phyloP scores from a whole-genome alignment of 2,888 invertebrate species.

The Neuroscelio doddi region DNA sequence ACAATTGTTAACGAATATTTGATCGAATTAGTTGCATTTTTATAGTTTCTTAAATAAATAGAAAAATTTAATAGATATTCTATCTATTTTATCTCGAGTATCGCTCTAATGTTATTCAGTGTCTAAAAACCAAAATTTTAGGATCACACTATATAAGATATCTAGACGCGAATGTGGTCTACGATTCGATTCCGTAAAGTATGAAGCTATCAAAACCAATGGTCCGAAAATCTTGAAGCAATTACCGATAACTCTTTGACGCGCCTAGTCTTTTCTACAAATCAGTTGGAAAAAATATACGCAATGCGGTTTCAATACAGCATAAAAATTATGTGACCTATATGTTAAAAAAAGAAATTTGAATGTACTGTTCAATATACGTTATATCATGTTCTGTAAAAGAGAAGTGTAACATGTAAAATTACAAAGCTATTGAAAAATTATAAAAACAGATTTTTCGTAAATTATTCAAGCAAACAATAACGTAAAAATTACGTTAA shows the following conservation, averaged over 20 bases:
- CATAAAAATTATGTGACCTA: not conserved
- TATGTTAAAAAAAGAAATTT: too few relatives aligned
- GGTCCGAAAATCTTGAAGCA: constrained; percentile 65
- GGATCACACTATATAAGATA: constrained; percentile 55
- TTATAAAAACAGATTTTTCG: too few relatives aligned
- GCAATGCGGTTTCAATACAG: constrained; percentile 9
- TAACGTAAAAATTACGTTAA: too few relatives aligned
- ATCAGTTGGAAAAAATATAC: constrained; percentile 16
- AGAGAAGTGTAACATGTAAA: too few relatives aligned
- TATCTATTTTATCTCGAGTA: constrained; percentile 24
- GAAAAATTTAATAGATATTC: too few relatives aligned
- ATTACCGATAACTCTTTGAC: constrained; percentile 70
- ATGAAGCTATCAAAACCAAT: constrained; percentile 71
- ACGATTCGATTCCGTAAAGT: constrained; percentile 68
- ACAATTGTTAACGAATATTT: too few relatives aligned
- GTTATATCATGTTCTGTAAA: too few relatives aligned
- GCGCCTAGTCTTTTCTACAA: constrained; percentile 48
- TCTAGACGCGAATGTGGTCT: constrained; percentile 60
- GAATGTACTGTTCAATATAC: too few relatives aligned
- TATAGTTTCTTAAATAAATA: too few relatives aligned
- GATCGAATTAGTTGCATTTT: too few relatives aligned
- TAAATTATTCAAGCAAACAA: too few relatives aligned
- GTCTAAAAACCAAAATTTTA: constrained; percentile 43
- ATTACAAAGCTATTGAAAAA: too few relatives aligned
- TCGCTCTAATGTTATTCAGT: constrained; percentile 29